Evolutionary conservation across 2,888 invertebrate genomes (phyloP).

Genomic region (Drosophila formosana): DNA sequence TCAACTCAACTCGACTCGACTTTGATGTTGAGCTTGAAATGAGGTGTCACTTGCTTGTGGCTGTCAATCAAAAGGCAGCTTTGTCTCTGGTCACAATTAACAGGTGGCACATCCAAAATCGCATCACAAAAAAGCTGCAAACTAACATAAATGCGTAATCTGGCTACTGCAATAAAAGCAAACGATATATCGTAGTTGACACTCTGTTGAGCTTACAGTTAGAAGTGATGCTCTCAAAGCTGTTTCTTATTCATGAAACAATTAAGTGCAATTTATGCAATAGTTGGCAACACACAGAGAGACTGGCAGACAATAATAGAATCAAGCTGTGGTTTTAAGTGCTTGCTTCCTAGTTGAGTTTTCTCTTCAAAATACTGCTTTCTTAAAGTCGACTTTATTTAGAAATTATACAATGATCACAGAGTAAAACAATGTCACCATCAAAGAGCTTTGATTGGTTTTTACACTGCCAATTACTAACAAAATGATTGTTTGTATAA

Average conservation of each 20-base stretch:
- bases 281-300: neutral
- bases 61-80: slow-evolving; percentile 38
- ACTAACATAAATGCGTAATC: neutral
- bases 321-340: neutral
- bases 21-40: slow-evolving; percentile 31
- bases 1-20: slow-evolving; percentile 6
- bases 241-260: slow-evolving; percentile 18
- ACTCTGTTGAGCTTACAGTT: slow-evolving; percentile 1
- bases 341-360: neutral
- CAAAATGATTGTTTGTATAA: no score
- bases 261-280: slow-evolving; percentile 17
- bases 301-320: neutral
- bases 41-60: slow-evolving; percentile 48
- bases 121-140: slow-evolving; percentile 10
- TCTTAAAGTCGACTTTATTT: neutral
- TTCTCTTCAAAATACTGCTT: neutral
- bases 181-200: neutral
- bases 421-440: neutral
- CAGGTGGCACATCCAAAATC: slow-evolving; percentile 16
- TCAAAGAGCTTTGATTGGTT: neutral
- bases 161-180: neutral
- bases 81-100: slow-evolving; percentile 30
- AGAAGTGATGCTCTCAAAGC: slow-evolving; percentile 5
- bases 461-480: neutral
- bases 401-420: neutral